Percentiles rank a stretch among this genome's conserved stretches.
Evolutionary conservation across 2,113 vertebrate genomes (phyloP).

Genomic region (Pica pica): DNA sequence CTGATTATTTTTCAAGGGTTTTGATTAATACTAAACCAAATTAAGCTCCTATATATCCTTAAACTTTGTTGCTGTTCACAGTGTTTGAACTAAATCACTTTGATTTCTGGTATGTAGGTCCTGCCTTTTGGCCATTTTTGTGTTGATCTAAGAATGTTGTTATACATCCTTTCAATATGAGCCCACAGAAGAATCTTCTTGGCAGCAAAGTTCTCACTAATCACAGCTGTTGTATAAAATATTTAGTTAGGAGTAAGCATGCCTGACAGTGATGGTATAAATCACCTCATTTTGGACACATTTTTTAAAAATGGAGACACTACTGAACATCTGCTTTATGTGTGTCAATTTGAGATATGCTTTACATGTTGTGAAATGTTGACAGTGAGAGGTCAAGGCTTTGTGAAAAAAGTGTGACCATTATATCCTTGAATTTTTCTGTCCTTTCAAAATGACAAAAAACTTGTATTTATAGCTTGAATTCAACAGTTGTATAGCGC

Average conservation of each 20-base stretch:
- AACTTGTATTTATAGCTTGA: neutral
- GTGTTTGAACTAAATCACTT: neutral
- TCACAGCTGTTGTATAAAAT: conserved; percentile 36
- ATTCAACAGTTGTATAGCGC: neutral
- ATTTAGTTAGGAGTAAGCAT: conserved; percentile 19
- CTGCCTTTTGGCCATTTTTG: conserved; percentile 18
- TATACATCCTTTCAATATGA: neutral
- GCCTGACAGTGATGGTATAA: conserved; percentile 34
- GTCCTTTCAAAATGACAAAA: neutral
- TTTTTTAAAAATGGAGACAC: neutral
- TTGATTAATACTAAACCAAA: neutral
- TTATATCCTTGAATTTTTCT: neutral
- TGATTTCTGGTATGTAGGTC: neutral
- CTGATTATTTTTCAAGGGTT: neutral
- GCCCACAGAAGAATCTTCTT: neutral
- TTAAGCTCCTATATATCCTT: neutral
- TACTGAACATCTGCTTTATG: conserved; percentile 37
- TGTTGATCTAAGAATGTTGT: neutral
- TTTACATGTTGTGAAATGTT: neutral
- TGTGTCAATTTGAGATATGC: neutral
- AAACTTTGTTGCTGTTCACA: neutral
- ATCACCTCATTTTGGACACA: conserved; percentile 25
- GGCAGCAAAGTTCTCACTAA: conserved; percentile 10
- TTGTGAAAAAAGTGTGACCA: neutral
- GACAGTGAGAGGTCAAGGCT: neutral